Evolutionary conservation across 2,888 invertebrate genomes (phyloP).

Genomic region (Dyspetes luteomarginatus): DNA sequence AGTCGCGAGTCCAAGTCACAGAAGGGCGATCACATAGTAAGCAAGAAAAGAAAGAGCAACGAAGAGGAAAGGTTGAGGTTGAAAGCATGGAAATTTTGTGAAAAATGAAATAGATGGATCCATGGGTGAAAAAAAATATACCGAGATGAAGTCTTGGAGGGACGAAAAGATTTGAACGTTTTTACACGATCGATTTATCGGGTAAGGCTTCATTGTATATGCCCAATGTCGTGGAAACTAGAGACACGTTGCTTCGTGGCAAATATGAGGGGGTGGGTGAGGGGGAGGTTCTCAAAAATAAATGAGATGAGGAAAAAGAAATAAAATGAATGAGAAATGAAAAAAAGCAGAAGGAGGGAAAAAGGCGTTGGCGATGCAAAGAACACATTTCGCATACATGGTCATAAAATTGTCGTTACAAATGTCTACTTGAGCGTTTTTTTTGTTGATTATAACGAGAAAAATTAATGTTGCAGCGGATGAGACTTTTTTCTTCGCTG

Average conservation of each 20-base stretch:
- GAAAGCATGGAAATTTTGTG: constrained; percentile 33
- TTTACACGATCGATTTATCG: constrained; percentile 61
- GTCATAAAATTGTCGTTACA: constrained; percentile 19
- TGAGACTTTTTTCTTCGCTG: constrained; percentile 17
- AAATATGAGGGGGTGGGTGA: constrained; percentile 30
- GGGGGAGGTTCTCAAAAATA: constrained; percentile 23
- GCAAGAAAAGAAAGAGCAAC: constrained; percentile 12
- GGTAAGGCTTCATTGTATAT: constrained; percentile 49
- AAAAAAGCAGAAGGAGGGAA: constrained; percentile 8
- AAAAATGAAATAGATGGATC: constrained; percentile 60
- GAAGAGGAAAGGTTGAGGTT: constrained; percentile 65
- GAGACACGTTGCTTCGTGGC: constrained; percentile 69
- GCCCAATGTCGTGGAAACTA: constrained; percentile 80
- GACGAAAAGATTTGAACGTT: constrained; percentile 59
- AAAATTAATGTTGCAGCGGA: constrained; percentile 72
- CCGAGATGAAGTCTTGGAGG: constrained; percentile 35
- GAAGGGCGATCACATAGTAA: constrained; percentile 49
- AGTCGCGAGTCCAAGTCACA: constrained; percentile 53
- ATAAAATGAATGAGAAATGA: constrained; percentile 8
- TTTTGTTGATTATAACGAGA: constrained; percentile 71
- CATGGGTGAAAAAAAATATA: constrained; percentile 52
- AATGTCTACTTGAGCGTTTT: constrained; percentile 28
- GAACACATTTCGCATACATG: constrained; percentile 24
- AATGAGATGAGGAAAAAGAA: constrained; percentile 32
- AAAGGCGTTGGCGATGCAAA: constrained; percentile 47